Conservation (phyloP, 2,113 vertebrate species). For the Indri indri region DNA sequence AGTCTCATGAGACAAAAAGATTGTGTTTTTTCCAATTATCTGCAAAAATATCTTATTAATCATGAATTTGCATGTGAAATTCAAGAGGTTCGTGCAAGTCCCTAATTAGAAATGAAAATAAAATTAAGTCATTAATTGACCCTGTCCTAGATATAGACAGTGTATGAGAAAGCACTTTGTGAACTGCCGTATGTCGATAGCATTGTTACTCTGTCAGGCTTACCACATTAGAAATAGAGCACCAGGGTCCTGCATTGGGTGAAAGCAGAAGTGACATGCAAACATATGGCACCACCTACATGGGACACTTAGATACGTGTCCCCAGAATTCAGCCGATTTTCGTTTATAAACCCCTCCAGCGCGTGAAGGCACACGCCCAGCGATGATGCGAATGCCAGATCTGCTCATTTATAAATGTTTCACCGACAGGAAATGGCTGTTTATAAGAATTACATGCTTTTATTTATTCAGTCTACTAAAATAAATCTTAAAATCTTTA, state of each 20-base stretch:
- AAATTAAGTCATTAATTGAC: neutral
- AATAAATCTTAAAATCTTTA: neutral
- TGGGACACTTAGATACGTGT: neutral
- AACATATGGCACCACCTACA: neutral
- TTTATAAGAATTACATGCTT: neutral
- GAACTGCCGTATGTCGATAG: neutral
- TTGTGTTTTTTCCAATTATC: neutral
- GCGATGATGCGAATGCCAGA: neutral
- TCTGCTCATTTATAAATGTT: neutral
- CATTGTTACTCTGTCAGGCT: neutral
- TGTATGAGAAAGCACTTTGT: constrained; percentile 17
- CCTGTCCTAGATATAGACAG: neutral
- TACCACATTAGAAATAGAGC: neutral
- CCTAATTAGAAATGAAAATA: neutral
- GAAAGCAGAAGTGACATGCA: neutral
- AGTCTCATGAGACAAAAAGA: neutral
- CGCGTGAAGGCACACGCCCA: neutral
- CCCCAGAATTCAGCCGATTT: neutral
- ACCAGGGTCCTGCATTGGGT: neutral
- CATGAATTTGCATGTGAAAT: neutral
- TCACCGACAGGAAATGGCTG: neutral
- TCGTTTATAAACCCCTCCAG: neutral
- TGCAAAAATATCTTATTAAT: neutral
- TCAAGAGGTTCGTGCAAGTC: neutral
- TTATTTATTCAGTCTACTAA: neutral